These are phyloP conservation scores for Netelia inedita DNA, from an alignment of 2,888 invertebrate species.

Conservation along the genomic window DNA sequence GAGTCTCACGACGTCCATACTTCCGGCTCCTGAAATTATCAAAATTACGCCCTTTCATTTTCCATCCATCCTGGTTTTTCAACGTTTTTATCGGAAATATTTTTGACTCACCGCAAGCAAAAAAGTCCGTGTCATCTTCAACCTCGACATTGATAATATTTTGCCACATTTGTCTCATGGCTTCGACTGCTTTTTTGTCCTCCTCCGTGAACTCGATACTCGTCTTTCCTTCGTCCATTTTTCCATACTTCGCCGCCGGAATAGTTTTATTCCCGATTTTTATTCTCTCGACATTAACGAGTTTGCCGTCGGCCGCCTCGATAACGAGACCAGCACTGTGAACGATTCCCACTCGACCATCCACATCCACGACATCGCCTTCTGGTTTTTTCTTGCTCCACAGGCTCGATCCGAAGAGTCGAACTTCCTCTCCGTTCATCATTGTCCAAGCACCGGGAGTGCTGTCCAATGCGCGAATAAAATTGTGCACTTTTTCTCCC, in stretches of 20 bases:
- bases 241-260: conserved; percentile 91
- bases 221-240: conserved; percentile 85
- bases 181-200: conserved; percentile 90
- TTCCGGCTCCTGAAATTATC: conserved; percentile 89
- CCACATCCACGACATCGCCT: conserved; percentile 86
- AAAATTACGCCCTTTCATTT: background rate
- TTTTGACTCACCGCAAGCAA: conserved; percentile 89
- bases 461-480: conserved; percentile 96
- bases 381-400: conserved; percentile 86
- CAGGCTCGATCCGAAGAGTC: conserved; percentile 93
- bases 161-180: conserved; percentile 91
- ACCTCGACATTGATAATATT: conserved; percentile 92
- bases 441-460: conserved; percentile 95
- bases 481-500: conserved; percentile 94
- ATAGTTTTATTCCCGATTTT: conserved; percentile 94
- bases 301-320: conserved; percentile 92
- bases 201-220: conserved; percentile 90
- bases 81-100: background rate
- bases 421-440: conserved; percentile 88
- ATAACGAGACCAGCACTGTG: conserved; percentile 93
- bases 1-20: conserved; percentile 98
- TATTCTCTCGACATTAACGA: conserved; percentile 92
- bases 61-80: background rate
- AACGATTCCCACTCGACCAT: conserved; percentile 86
- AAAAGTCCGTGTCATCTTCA: conserved; percentile 93